Base-by-base conservation (phyloP, 2,797 vertebrate species). In the Pempheris klunzingeri region DNA sequence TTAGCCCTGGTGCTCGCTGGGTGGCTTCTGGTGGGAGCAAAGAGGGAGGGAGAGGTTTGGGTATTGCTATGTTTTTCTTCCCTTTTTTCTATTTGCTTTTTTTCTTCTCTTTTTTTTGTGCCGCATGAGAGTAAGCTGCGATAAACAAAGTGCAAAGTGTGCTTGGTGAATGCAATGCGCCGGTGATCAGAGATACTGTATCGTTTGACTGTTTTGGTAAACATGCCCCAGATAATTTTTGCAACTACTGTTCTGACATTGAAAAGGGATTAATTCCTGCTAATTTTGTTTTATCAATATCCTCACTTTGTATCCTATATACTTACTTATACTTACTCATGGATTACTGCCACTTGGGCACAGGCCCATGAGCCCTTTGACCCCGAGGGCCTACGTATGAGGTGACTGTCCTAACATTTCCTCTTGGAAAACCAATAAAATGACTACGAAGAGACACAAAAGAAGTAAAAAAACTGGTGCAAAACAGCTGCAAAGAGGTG, bases 1-100 rank as follows among this genome's bases (percentile, higher is more conserved):
- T 91, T 74, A 86, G 79, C 85, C 87, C 85, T 85, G 85, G 87
- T 92, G 85, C 84, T 88, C 44, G 64, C 87, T 89, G 84, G 87
- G 88, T 91, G 90, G 87, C 87, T 92, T 90, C 85, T 88, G 87
- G 82, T 90, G 77, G 71, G 75, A 87, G 88, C 53, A 67, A 9
- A 69, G 49, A 70, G 80, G 46, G 67, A 74, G 60, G 63, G 59
- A 44, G 57, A 71, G 74, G 20, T 65, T 84, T 87, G 63, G 72
- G 43, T 74, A 20, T 66, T 66, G 69, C 44, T 70, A 17, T 77
- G 62, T 77, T 74, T 84, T 64, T 49, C 13, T 59, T 59, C 18
- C 18, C 41, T 63, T 54, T 57, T 79, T 77, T 55, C 2, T 30
- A 24, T 77, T 47, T 66, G 26, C 5, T 46, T 68, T 5, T 46